Conservation (phyloP, 2,797 vertebrate species). For the Eulemur mongoz region DNA sequence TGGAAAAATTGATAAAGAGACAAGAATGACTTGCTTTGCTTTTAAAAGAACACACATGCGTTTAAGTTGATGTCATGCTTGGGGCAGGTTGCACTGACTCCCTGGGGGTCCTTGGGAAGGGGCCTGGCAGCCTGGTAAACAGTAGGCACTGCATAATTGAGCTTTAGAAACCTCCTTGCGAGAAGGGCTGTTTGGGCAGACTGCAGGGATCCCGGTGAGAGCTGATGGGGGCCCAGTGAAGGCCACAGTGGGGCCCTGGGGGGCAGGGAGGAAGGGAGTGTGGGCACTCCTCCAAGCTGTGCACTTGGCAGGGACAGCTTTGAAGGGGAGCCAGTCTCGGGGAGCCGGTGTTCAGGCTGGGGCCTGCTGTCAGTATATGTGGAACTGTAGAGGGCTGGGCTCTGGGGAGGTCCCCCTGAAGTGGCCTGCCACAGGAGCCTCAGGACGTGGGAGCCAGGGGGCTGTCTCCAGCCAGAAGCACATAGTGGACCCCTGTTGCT, state of each 20-base stretch:
- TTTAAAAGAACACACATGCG: neutral
- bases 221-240: neutral
- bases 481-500: no score
- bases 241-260: neutral
- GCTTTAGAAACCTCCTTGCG: neutral
- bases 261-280: neutral
- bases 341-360: neutral
- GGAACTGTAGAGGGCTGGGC: neutral
- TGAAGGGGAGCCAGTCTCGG: neutral
- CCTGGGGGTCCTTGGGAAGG: neutral
- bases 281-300: neutral
- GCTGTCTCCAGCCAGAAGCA: neutral
- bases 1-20: neutral
- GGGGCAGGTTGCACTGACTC: neutral
- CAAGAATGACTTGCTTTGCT: neutral
- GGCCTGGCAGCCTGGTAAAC: neutral
- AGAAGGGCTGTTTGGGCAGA: neutral
- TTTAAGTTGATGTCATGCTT: neutral
- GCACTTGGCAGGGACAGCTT: neutral
- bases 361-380: neutral
- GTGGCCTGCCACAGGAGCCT: neutral
- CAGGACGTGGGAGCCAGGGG: neutral
- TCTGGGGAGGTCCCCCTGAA: neutral
- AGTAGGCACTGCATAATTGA: neutral
- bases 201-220: neutral